Percentiles rank a stretch among this genome's conserved stretches.
phyloP scores from a whole-genome alignment of 1,140 invertebrate genomes.

The Neomicropteryx cornuta region DNA sequence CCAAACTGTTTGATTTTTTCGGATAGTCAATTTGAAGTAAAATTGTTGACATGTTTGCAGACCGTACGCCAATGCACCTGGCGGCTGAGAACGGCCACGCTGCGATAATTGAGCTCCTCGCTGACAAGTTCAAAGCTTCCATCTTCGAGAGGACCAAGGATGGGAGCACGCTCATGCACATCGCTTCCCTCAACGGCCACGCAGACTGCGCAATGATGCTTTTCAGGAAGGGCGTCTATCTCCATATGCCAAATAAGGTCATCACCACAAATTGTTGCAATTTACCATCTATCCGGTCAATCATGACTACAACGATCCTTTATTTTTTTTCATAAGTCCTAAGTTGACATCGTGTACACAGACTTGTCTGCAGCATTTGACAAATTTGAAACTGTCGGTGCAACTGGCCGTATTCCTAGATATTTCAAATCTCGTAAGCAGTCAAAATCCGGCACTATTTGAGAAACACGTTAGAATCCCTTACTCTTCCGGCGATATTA shows the following conservation, averaged over 20 bases:
- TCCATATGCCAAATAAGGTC: conserved; percentile 98
- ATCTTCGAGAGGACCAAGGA: conserved; percentile 92
- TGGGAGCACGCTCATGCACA: conserved; percentile 96
- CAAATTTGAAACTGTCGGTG: background rate
- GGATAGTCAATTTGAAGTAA: no score
- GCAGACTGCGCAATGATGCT: conserved; percentile 97
- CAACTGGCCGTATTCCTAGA: no score
- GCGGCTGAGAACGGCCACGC: conserved; percentile 96
- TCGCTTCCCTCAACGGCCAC: conserved; percentile 91
- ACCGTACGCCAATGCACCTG: conserved; percentile 92
- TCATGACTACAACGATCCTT: background rate
- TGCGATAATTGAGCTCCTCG: conserved; percentile 86
- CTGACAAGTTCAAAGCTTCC: conserved; percentile 96
- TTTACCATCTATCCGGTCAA: background rate
- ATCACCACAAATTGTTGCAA: conserved; percentile 16
- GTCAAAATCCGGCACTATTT: no score
- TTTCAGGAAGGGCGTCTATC: conserved; percentile 96
- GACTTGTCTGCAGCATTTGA: background rate
- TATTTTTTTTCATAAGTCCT: background rate
- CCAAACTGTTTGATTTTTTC: no score
- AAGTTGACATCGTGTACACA: background rate
- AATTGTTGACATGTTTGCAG: no score
- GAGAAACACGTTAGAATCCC: no score
- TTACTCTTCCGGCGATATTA: no score
- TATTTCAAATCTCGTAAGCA: no score